Conservation (phyloP, 2,888 invertebrate species). For the Euzetes globulus region DNA sequence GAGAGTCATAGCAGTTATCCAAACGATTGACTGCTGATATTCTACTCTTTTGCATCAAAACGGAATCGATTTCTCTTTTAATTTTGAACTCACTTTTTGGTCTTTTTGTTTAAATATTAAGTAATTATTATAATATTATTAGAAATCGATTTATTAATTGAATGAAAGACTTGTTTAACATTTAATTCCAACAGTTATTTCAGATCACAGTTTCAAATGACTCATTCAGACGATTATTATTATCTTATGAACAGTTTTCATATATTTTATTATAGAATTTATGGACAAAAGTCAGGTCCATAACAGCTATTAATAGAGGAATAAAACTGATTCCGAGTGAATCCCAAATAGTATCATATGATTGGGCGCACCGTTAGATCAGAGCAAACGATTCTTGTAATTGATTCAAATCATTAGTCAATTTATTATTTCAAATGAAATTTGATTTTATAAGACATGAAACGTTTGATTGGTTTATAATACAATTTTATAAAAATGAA, state of each 20-base stretch:
- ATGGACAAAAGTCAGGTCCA: not conserved
- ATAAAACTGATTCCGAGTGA: not conserved
- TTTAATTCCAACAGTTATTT: not conserved
- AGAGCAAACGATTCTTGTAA: not conserved
- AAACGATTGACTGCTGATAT: conserved; percentile 32
- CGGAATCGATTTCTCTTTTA: not conserved
- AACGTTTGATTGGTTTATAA: not conserved
- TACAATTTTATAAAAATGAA: conserved; percentile 11
- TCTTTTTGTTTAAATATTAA: not conserved
- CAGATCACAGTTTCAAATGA: not conserved
- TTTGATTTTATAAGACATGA: conserved; percentile 3
- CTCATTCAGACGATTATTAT: not conserved
- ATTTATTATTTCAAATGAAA: not conserved
- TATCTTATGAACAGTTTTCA: not conserved
- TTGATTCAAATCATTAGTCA: not conserved
- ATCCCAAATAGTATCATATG: not conserved
- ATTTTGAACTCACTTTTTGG: not conserved
- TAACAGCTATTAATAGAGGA: not conserved
- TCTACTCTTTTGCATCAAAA: conserved; percentile 30
- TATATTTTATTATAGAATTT: not conserved
- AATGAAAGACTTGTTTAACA: not conserved
- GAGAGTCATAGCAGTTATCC: conserved; percentile 37
- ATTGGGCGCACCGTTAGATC: not conserved
- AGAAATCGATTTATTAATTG: conserved; percentile 10
- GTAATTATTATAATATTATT: not conserved